Evolutionary conservation across 2,888 invertebrate species (phyloP), one percentile per base, ranked within the genome.

Genomic region (Drosophila mayaguana): DNA sequence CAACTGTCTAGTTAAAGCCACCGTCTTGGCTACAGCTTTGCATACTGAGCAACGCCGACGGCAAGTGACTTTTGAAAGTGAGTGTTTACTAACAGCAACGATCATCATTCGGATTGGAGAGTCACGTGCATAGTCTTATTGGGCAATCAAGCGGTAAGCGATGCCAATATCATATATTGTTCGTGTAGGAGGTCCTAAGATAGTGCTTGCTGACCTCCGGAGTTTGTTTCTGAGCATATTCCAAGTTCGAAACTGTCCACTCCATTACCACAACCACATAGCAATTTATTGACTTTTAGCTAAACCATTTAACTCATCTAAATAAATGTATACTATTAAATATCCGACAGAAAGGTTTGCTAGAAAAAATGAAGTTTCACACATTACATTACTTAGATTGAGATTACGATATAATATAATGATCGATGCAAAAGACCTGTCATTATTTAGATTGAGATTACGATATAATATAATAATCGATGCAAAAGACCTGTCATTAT

Each of bases 1-100:
- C 68, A 62, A 34, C 28, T 28, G 28, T 63, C 68, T 75, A 66
- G 69, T 68, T 73, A 51, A 60, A 34, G 64, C 46, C 45, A 34
- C 40, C 28, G 43, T 38, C 18, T 16, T 18, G 16, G 22, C 16
- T 9, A 16, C 8, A 9, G n/a, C 57, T 34, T 59, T 43, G 5
- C 22, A 62, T 65, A 62, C 43, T 55, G 36, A 42, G 4, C 11
- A 16, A 2, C 38, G 36, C 65, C 77, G 73, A 16, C 69, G 66
- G 61, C 50, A 62, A 69, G 46, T 54, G 38, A 46, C 36, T 8
- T n/a, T 43, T 12, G 6, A 8, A n/a, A 57, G 25, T 42, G 36
- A 36, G 36, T 53, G 38, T 16, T 14, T n/a, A 18, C 16, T 34
- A 40, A 22, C 11, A 32, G 14, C 18, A 20, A 11, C 25, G 60